Evolutionary conservation across 2,113 vertebrate species (phyloP), one percentile per base, ranked within the genome.

Genomic region (Osmerus eperlanus): DNA sequence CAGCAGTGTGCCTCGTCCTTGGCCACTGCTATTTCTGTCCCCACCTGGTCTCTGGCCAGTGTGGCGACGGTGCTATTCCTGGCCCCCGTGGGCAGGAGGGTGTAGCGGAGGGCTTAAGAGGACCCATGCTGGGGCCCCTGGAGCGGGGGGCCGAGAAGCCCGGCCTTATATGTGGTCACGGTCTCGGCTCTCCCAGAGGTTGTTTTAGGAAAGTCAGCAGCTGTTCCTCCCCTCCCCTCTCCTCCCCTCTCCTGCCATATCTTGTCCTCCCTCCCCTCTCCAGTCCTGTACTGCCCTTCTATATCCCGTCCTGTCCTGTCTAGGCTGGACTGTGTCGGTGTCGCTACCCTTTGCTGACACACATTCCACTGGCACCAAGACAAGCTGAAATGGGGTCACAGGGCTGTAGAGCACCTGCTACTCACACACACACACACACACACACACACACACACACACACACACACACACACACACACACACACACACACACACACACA

Each of bases 331-430:
- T 32, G 67, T 18, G 55, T 19, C 19, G 71, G 41, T 79, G 80
- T 81, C 66, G 77, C 70, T 80, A 73, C 69, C 67, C 71, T 72
- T 81, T 70, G 28, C 75, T 83, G 75, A 74, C 72, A 82, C 80
- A 77, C 63, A 67, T 78, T 84, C 41, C 36, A 56, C 70, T 85
- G 83, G 78, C 80, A 53, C 58, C 14, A 72, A 75, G 70, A 84
- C 81, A 81, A 81, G 75, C 76, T 23, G 74, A 82, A 81, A 86
- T 83, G 77, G 84, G 87, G 78, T 89, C 83, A 81, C 19, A 66
- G 78, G 73, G 29, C 78, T 64, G 62, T 60, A 47, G 69, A 83
- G 81, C 79, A 79, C 79, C 80, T 85, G 81, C 70, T 73, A 75
- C 72, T 0, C 41, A 1, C 76, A 74, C 75, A 63, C 64, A 28